Conservation (phyloP, 2,888 invertebrate species). For the Synanthedon formicaeformis region DNA sequence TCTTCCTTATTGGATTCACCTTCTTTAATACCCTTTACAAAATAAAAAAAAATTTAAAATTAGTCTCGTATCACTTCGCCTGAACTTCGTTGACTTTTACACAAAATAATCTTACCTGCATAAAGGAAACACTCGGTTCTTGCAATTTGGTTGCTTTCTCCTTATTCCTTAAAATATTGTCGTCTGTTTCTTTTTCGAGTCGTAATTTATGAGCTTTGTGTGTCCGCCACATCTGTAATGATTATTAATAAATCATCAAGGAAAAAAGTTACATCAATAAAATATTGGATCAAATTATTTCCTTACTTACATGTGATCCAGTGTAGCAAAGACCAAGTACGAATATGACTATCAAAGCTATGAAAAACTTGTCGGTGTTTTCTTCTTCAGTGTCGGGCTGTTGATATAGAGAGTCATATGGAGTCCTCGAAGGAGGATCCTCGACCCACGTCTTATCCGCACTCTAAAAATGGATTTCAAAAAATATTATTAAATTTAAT, state of each 20-base stretch:
- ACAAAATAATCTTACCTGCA: conserved; percentile 46
- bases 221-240: conserved; percentile 74
- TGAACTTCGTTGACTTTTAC: no score
- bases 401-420: conserved; percentile 81
- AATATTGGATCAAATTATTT: background rate
- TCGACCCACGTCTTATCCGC: conserved; percentile 86
- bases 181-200: conserved; percentile 81
- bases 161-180: conserved; percentile 78
- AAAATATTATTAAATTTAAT: conserved; percentile 1
- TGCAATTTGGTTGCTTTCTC: conserved; percentile 79
- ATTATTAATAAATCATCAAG: background rate
- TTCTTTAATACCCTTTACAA: conserved; percentile 32
- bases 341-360: conserved; percentile 81
- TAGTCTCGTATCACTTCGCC: background rate
- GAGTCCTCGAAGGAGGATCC: conserved; percentile 81
- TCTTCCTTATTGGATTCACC: conserved; percentile 29
- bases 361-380: conserved; percentile 83
- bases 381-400: conserved; percentile 83
- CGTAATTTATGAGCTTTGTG: conserved; percentile 79
- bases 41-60: background rate
- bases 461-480: conserved; percentile 57
- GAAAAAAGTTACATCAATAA: no score
- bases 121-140: conserved; percentile 70
- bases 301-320: conserved; percentile 75
- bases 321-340: conserved; percentile 68